Base-by-base conservation (phyloP, 2,888 invertebrate species). In the Ditula angustiorana region DNA sequence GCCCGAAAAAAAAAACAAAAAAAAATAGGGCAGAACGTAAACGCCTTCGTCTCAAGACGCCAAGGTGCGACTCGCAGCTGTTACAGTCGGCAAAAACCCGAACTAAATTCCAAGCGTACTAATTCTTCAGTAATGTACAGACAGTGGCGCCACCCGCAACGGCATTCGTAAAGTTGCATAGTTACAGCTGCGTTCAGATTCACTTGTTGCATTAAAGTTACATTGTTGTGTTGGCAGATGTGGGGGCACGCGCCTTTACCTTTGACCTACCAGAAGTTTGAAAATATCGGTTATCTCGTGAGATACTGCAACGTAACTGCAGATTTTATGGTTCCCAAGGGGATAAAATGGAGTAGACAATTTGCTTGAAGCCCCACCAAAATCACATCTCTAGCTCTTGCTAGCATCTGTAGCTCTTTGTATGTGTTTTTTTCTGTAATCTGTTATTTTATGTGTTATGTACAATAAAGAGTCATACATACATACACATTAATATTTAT, bases 171-270 rank as follows among this genome's bases (percentile, higher is more conserved):
- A 46, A 19, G 24, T 56, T 24, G 47, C 46, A 21, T 52, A 55
- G 61, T 24, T 13, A 62, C 80, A 80, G 78, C 77, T 81, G 81
- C 75, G 57, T 71, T 69, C 67, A 74, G 73, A 64, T 72, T 70
- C 76, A 75, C 75, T 76, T 77, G 76, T 74, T 64, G 71, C 70
- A 30, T 49, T 53, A 53, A 24, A 26, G 26, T 50, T 55, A 49
- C 44, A 58, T 41, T 58, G 62, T 66, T 69, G 66, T 61, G 50
- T 57, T 44, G 58, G 67, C 67, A 67, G 67, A 63, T 63, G 67
- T 56, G 61, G 66, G 67, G 75, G 80, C 81, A 79, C 80, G 79
- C 75, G 81, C 72, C 74, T 67, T 35, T 35, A 53, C 53, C 53
- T 53, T 53, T 64, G 64, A 64, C 64, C 64, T 59, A 47, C 50